Base-by-base conservation (phyloP, 2,888 invertebrate genomes). In the Euzetes globulus region DNA sequence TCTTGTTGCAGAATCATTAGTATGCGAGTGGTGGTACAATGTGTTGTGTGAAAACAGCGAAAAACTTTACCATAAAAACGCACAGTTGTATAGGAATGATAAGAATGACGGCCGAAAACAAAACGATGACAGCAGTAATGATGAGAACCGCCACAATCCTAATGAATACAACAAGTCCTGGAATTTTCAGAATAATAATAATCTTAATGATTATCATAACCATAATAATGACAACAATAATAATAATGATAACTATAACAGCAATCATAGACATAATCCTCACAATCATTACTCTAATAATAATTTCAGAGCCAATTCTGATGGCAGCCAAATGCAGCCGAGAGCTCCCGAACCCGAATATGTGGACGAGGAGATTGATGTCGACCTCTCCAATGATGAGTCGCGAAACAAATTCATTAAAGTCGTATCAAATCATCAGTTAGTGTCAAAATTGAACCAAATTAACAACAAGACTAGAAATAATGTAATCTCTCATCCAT, bases 1-100 rank as follows among this genome's bases (percentile, higher is more conserved):
- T 41, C 6, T 41, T 41, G 41, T 41, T 33, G 15, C 22, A 70
- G 70, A 68, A n/a, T 75, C 77, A 1, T 41, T 78, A 58, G 78
- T 78, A 6, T 78, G 78, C 68, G 77, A 78, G 37, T 78, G 78
- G 78, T 78, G 78, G 78, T 78, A 74, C 50, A 74, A 74, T 41
- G 74, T 74, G 6, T 37, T 55, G n/a, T 74, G 74, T 71, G 33
- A 47, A 11, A 37, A 29, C 45, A 72, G 72, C 19, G 33, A 55
- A 27, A 1, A 47, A 27, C 71, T 71, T 6, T 74, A 74, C 22
- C 41, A 55, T n/a, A 71, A 71, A 9, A 74, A 74, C 33, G 71
- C 58, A 9, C n/a, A 71, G 13, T 25, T 74, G 7, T 74, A 74
- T 25, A 11, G 27, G 6, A 25, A 17, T 47, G 47, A 74, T 25